Conservation (phyloP, 2,888 invertebrate species). For the Philereme transversata region DNA sequence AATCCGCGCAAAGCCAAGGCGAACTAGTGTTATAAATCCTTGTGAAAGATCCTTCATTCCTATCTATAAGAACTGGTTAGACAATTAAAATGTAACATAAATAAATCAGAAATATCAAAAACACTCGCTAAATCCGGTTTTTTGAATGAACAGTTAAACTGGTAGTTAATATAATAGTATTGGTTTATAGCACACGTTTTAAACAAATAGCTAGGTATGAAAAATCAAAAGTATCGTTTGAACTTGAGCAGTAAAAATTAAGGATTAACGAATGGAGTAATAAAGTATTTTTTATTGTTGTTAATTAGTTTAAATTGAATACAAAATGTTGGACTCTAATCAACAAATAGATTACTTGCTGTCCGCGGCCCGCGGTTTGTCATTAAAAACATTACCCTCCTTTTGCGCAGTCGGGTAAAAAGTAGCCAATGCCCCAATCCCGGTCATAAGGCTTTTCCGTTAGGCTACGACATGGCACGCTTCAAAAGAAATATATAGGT, state of each 20-base stretch:
- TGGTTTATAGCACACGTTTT: conserved; percentile 12
- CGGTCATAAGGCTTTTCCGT: too few species aligned
- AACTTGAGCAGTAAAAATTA: neutral
- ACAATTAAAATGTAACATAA: conserved; percentile 3
- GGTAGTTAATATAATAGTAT: conserved; percentile 10
- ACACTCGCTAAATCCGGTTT: conserved; percentile 20
- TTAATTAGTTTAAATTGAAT: neutral
- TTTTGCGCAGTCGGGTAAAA: too few species aligned
- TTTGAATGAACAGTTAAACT: conserved; percentile 12
- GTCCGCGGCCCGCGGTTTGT: too few species aligned
- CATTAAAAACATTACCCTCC: too few species aligned
- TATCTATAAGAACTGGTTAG: conserved; percentile 7
- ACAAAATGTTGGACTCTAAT: too few species aligned
- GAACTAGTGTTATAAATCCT: too few species aligned
- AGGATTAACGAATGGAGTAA: neutral
- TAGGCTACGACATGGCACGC: too few species aligned
- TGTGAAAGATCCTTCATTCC: conserved; percentile 4
- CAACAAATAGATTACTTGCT: too few species aligned
- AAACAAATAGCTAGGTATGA: conserved; percentile 12
- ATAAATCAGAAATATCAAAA: conserved; percentile 10
- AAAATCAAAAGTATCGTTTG: neutral
- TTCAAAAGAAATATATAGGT: too few species aligned
- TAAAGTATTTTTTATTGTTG: neutral
- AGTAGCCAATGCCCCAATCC: too few species aligned
- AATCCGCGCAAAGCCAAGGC: too few species aligned